Conservation (phyloP, 30 jellyfish, hydroid and myxozoan genomes). For the Hydractinia echinata region DNA sequence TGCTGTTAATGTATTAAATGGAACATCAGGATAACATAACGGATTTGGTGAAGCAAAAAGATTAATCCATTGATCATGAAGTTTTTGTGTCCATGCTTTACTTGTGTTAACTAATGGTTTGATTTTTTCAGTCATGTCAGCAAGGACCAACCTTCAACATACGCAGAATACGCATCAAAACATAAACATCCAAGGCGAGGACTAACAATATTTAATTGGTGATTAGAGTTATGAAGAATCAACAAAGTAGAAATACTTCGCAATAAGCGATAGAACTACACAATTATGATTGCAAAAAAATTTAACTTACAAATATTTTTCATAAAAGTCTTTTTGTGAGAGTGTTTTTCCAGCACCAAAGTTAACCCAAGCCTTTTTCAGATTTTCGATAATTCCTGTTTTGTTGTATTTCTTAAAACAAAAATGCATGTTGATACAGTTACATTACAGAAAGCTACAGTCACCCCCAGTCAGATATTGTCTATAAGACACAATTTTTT, state of each 20-base stretch:
- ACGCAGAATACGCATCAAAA: no score
- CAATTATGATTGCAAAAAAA: background rate
- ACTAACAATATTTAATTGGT: no score
- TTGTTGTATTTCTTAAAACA: constrained; percentile 25
- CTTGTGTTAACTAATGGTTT: constrained; percentile 43
- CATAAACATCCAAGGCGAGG: no score
- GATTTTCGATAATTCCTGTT: constrained; percentile 23
- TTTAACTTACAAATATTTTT: constrained; percentile 12
- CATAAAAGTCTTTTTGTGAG: constrained; percentile 14
- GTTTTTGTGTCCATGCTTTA: constrained; percentile 41
- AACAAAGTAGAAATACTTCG: background rate
- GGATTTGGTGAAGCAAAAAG: constrained; percentile 53
- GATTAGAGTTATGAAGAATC: background rate
- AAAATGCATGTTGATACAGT: background rate
- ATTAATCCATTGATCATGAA: constrained; percentile 44
- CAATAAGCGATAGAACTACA: background rate
- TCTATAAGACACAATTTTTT: no score
- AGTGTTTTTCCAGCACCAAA: constrained; percentile 35
- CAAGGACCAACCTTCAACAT: constrained; percentile 8
- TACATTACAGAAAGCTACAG: no score
- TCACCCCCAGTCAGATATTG: no score
- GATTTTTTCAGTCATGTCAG: constrained; percentile 26
- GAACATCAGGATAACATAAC: constrained; percentile 35
- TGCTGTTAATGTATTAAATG: constrained; percentile 32
- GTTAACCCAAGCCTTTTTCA: constrained; percentile 38